These are phyloP conservation scores for Ptilodon capucinus DNA, from an alignment of 2,888 invertebrate genomes.

Conservation along the genomic window DNA sequence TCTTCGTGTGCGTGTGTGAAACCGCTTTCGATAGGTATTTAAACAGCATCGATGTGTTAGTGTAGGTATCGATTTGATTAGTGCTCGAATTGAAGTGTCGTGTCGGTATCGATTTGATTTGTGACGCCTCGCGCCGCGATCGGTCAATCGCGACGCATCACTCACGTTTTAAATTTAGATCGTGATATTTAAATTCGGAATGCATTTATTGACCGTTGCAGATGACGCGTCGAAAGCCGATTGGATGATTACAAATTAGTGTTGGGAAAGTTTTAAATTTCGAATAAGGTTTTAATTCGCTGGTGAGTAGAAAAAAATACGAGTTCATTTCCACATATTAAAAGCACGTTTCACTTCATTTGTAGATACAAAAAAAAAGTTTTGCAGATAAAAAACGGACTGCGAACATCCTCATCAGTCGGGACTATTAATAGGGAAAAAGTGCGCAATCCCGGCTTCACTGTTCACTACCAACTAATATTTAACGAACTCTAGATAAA, in stretches of 20 bases:
- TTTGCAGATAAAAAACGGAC: constrained; percentile 42
- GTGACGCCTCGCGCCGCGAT: constrained; percentile 37
- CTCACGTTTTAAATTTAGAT: constrained; percentile 37
- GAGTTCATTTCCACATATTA: constrained; percentile 39
- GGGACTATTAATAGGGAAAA: constrained; percentile 69
- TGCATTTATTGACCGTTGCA: constrained; percentile 31
- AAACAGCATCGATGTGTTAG: constrained; percentile 39
- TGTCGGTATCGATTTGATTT: constrained; percentile 38
- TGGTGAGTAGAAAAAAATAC: constrained; percentile 2
- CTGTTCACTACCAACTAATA: constrained; percentile 68
- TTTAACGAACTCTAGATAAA: constrained; percentile 78
- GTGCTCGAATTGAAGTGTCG: constrained; percentile 41
- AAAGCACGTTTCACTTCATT: constrained; percentile 55
- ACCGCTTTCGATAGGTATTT: constrained; percentile 72
- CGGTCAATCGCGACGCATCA: constrained; percentile 34
- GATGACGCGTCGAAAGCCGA: constrained; percentile 22
- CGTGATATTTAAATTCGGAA: constrained; percentile 40
- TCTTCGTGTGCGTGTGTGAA: constrained; percentile 51
- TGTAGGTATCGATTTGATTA: constrained; percentile 45
- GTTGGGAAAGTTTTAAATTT: not conserved
- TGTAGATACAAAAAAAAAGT: constrained; percentile 52
- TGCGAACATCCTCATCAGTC: constrained; percentile 55
- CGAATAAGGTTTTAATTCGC: constrained; percentile 9
- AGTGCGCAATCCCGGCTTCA: constrained; percentile 51
- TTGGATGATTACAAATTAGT: constrained; percentile 12